phyloP scores from a whole-genome alignment of 2,113 vertebrate species.

The Ovis canadensis region DNA sequence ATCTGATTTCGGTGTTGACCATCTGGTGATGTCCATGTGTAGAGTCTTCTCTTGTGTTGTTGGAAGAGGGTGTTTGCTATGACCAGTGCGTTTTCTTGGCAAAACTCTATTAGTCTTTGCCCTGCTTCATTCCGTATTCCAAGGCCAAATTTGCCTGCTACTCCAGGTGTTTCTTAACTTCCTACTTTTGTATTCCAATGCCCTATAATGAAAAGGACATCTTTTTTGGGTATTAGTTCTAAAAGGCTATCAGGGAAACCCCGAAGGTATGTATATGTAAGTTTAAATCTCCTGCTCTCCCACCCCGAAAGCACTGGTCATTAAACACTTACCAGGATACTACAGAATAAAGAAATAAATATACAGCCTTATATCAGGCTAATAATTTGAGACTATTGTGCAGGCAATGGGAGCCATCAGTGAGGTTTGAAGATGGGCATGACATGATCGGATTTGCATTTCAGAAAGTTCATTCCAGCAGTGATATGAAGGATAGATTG shows the following conservation, averaged over 20 bases:
- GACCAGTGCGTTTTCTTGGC: too few species aligned
- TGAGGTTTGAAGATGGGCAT: neutral
- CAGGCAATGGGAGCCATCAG: neutral
- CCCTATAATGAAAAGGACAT: too few species aligned
- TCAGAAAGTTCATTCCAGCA: neutral
- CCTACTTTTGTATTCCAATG: too few species aligned
- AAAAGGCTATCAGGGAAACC: neutral
- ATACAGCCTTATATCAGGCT: neutral
- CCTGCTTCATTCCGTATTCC: too few species aligned
- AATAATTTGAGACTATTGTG: neutral
- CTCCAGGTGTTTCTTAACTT: too few species aligned
- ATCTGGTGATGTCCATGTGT: too few species aligned
- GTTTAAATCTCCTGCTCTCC: neutral
- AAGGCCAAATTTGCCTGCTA: too few species aligned
- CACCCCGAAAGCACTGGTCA: neutral
- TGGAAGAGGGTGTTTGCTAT: too few species aligned
- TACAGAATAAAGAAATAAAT: neutral
- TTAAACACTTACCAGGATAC: neutral
- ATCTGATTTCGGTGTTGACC: too few species aligned
- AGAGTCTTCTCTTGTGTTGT: too few species aligned
- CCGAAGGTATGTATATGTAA: neutral
- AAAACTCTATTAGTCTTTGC: too few species aligned
- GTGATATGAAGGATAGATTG: neutral
- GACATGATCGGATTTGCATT: neutral
- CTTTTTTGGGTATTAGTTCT: too few species aligned